A percentile compares a stretch with the other conserved stretches of the same genome.
Conservation (phyloP, 1,140 invertebrate species). For the Ephestia elutella region DNA sequence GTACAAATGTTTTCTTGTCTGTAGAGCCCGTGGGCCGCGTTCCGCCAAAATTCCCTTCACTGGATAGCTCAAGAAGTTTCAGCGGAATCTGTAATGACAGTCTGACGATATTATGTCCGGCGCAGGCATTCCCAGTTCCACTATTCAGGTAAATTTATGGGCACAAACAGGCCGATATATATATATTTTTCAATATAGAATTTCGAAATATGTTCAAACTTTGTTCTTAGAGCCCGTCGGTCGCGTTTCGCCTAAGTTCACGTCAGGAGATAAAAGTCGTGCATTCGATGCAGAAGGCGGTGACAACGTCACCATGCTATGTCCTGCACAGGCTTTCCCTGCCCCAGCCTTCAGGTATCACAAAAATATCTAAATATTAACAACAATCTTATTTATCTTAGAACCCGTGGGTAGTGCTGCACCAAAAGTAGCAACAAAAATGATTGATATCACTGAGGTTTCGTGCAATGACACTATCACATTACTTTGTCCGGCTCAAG, state of each 20-base stretch:
- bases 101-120: constrained; percentile 76
- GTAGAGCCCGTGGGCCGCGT: constrained; percentile 84
- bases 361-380: constrained; percentile 30
- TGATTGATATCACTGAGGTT: constrained; percentile 61
- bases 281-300: constrained; percentile 74
- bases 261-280: constrained; percentile 79
- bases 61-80: constrained; percentile 79
- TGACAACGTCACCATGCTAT: constrained; percentile 77
- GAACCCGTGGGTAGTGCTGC: constrained; percentile 83
- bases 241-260: constrained; percentile 84
- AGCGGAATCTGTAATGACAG: constrained; percentile 77
- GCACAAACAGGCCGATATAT: too few relatives aligned
- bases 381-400: constrained; percentile 57
- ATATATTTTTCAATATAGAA: too few relatives aligned
- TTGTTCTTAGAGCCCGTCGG: constrained; percentile 82
- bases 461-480: constrained; percentile 65
- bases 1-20: constrained; percentile 54
- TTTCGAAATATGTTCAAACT: constrained; percentile 9
- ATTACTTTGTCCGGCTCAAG: constrained; percentile 83
- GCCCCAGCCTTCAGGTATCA: constrained; percentile 81
- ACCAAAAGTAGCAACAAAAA: constrained; percentile 77
- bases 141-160: constrained; percentile 77
- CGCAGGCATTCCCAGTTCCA: constrained; percentile 80
- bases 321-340: constrained; percentile 83
- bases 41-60: constrained; percentile 78